Evolutionary conservation across 2,113 vertebrate species (phyloP), one percentile per base, ranked within the genome.

Genomic region (Lynx canadensis): DNA sequence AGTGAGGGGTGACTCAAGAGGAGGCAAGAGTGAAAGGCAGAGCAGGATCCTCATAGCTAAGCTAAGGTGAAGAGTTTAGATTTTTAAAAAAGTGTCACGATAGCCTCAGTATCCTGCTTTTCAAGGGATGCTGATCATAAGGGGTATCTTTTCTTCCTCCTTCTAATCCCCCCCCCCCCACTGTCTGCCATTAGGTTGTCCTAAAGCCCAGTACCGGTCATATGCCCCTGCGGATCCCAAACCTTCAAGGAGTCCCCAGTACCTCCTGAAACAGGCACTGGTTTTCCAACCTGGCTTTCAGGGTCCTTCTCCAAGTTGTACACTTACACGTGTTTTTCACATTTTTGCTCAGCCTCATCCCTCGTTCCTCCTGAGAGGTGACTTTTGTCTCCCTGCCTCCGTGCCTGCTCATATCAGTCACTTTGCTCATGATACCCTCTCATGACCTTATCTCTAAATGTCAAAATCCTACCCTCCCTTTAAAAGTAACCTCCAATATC

Each of bases 381-480:
- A 1, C 48, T 69, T 83, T 84, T 38, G 11, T 88, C 60, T 80
- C 21, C n/a, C 27, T 57, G 27, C 19, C 14, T 88, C 12, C 21
- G 5, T 48, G 10, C 27, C n/a, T 45, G 52, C 25, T 60, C 36
- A 13, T 12, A n/a, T 33, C 1, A n/a, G 45, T 78, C 63, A 41
- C 66, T 93, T 65, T 52, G 16, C 14, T 36, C 38, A n/a, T 50
- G 48, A 14, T 94, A 45, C 12, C 18, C 31, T 97, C 7, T 36
- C 4, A 10, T 5, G 33, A 71, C 12, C 14, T 16, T 76, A 55
- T 84, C 68, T 57, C 55, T 48, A 41, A 25, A 23, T 88, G 48
- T 92, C 15, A 38, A 92, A 95, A 83, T 83, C 71, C 33, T 87
- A 65, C 8, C 25, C 18, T 74, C 57, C 74, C 89, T 94, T 89